phyloP scores from a whole-genome alignment of 2,797 vertebrate species.

The Threskiornis aethiopicus region DNA sequence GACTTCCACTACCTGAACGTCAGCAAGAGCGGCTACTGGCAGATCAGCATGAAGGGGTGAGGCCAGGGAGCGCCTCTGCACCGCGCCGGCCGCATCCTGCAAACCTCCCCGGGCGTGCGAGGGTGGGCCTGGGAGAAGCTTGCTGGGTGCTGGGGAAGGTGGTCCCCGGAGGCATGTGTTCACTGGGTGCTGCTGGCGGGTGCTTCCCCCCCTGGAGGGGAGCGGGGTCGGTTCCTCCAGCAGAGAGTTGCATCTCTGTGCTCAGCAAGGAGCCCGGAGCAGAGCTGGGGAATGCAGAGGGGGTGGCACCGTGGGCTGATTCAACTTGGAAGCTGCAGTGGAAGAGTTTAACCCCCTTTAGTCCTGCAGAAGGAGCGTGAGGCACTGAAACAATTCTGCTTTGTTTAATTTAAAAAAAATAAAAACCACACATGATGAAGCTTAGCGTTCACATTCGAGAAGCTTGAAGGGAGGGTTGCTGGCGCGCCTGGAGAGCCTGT shows the following conservation, averaged over 20 bases:
- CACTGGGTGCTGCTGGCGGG: accelerated
- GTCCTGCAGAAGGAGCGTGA: background rate
- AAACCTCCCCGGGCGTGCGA: accelerated
- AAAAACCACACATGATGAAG: background rate
- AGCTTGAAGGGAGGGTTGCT: background rate
- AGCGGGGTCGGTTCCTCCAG: background rate
- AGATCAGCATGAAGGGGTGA: conserved; percentile 92
- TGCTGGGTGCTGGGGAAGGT: background rate
- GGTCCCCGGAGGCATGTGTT: accelerated
- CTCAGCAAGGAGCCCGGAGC: background rate
- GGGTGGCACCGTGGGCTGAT: conserved; percentile 30
- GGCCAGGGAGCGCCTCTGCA: background rate
- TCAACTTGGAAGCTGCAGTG: background rate
- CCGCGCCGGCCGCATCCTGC: background rate
- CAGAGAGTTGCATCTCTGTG: background rate
- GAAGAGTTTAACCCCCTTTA: background rate
- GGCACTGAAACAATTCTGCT: background rate
- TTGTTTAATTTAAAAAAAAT: background rate
- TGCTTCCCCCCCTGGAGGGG: background rate
- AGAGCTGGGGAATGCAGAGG: background rate
- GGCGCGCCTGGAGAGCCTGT: background rate
- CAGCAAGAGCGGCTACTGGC: conserved; percentile 88
- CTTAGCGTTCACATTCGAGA: accelerated
- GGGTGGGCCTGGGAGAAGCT: background rate
- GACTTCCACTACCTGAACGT: conserved; percentile 88